Base-by-base conservation (phyloP, 2,888 invertebrate genomes). In the Tinea pellionella region DNA sequence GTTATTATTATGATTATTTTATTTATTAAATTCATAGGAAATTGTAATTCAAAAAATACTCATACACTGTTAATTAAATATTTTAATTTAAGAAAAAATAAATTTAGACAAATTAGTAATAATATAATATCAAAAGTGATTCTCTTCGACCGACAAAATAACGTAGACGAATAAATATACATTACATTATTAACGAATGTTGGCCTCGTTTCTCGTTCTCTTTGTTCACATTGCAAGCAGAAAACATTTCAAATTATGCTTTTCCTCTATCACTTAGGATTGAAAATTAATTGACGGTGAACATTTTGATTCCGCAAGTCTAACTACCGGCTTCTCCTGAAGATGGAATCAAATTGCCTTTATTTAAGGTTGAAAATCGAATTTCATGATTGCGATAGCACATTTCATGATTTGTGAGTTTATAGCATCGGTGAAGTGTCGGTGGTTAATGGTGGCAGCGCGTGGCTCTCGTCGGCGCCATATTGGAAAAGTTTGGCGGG, bases 361-460 rank as follows among this genome's bases (percentile, higher is more conserved):
- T 32, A 19, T 57, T 32, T 57, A 75, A 66, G 69, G 79, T 72
- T 64, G 68, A 69, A 64, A 72, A 69, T 83, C 66, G 72, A 66
- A 61, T 71, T 74, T 42, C 15, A 43, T 61, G 63, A 58, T 62
- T 61, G 59, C 67, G 75, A 77, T 76, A 75, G 79, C 75, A 78
- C 77, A 77, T 85, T 85, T 84, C 83, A 86, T 87, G 87, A 88
- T 88, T 88, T 87, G 88, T 88, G 86, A 87, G 87, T 87, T 88
- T 87, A 86, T 86, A 85, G 83, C 81, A 75, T 81, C 85, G 84
- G 85, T 85, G 86, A 85, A 86, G 87, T 86, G 85, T 80, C 82
- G 83, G 83, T 80, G 84, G 82, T 84, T 86, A 85, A 85, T 86
- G 86, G 86, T 81, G 82, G 81, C 81, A 78, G 78, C 77, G 84